phyloP scores from a whole-genome alignment of 1,140 invertebrate genomes.

The Megalopta genalis region DNA sequence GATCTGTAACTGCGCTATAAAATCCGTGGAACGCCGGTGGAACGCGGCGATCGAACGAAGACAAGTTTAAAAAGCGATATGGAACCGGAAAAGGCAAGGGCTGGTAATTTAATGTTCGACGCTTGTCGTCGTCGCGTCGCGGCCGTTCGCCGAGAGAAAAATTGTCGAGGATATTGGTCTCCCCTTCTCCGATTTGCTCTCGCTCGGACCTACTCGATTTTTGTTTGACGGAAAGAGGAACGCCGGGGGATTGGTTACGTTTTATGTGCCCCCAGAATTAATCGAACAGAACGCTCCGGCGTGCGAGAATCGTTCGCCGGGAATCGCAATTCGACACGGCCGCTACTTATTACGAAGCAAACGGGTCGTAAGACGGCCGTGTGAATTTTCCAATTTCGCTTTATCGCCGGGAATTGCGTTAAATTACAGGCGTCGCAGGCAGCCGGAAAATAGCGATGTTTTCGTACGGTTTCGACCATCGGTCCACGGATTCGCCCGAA shows the following conservation, averaged over 20 bases:
- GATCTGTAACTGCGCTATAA: neutral
- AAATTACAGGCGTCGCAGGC: neutral
- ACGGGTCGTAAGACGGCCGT: neutral
- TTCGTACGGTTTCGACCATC: neutral
- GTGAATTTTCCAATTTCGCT: neutral
- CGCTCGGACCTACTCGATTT: neutral
- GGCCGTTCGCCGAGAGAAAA: neutral
- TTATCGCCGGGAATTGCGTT: slow-evolving; percentile 1
- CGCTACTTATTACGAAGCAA: slow-evolving; percentile 2
- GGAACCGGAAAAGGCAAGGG: neutral
- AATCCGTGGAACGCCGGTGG: neutral
- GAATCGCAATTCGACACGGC: neutral
- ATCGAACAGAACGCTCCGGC: neutral
- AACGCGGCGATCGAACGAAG: neutral
- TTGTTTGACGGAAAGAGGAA: neutral
- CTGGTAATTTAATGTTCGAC: neutral
- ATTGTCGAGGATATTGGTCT: neutral
- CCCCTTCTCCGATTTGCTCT: neutral
- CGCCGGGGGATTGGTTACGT: neutral
- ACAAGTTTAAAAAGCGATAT: neutral
- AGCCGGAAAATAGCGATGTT: neutral
- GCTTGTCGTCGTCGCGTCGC: neutral
- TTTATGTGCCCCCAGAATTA: neutral
- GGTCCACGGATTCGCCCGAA: neutral
- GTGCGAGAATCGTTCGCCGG: neutral